A percentile compares a stretch with the other conserved stretches of the same genome.
These are phyloP conservation scores for Theristicus caerulescens DNA, from an alignment of 2,113 vertebrate genomes.

Conservation along the genomic window DNA sequence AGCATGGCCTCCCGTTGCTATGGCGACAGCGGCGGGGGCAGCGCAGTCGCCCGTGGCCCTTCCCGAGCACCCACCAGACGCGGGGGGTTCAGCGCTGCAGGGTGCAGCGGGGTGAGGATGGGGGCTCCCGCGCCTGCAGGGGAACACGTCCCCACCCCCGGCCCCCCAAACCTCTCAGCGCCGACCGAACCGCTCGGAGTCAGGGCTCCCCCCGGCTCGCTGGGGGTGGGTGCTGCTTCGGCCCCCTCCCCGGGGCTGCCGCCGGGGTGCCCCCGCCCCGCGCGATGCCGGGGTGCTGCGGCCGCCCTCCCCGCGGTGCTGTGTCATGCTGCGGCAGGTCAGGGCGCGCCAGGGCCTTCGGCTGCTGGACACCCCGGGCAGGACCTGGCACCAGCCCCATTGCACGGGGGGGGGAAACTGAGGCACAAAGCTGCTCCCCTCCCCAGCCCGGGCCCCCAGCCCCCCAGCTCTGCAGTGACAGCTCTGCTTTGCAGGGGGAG, in stretches of 20 bases:
- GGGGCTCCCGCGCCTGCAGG: not conserved
- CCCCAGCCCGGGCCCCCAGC: too few relatives aligned
- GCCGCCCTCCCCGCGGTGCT: not conserved
- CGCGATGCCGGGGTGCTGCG: not conserved
- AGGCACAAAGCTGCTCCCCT: not conserved
- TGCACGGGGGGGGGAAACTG: not conserved
- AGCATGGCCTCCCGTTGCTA: slow-evolving; percentile 65
- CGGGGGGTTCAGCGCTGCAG: rapidly evolving
- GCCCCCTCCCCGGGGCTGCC: too few relatives aligned
- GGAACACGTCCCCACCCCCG: rapidly evolving
- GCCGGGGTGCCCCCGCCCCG: not conserved
- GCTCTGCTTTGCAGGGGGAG: not conserved
- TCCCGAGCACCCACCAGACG: not conserved
- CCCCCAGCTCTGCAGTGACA: not conserved
- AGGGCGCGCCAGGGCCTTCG: not conserved
- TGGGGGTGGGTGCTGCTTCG: not conserved
- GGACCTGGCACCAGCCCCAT: not conserved
- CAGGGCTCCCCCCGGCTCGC: not conserved
- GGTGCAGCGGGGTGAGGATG: not conserved
- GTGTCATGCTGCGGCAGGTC: not conserved
- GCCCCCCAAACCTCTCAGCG: not conserved
- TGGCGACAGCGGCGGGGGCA: slow-evolving; percentile 68
- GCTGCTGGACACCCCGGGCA: not conserved
- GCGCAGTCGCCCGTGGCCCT: not conserved
- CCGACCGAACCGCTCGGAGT: rapidly evolving